Percentiles rank a stretch among this genome's conserved stretches.
These are phyloP conservation scores for Eurytoma californica DNA, from an alignment of 2,888 invertebrate genomes.

Conservation along the genomic window DNA sequence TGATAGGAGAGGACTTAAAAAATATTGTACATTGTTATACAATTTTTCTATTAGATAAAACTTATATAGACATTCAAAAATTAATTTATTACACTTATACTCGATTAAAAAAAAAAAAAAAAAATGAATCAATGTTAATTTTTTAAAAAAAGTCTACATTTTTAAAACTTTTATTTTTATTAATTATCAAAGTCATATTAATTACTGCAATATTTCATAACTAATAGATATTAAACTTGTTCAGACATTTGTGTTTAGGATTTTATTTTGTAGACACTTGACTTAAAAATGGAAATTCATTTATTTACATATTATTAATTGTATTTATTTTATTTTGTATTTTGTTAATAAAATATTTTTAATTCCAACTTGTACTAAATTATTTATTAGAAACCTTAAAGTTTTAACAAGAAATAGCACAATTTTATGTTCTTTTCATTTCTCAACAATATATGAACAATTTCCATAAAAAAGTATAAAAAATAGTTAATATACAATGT, in stretches of 20 bases:
- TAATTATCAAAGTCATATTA: neutral
- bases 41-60: neutral
- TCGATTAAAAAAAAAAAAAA: neutral
- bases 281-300: constrained; percentile 3
- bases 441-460: neutral
- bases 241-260: neutral
- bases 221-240: neutral
- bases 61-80: neutral
- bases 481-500: constrained; percentile 6
- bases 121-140: no score
- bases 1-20: neutral
- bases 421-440: neutral
- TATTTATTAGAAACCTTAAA: constrained; percentile 42
- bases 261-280: neutral
- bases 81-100: neutral
- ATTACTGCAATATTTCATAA: neutral
- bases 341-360: constrained; percentile 54
- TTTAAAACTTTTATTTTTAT: no score
- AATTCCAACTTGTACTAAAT: neutral
- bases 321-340: constrained; percentile 53
- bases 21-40: neutral
- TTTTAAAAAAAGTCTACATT: no score
- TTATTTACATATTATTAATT: constrained; percentile 33
- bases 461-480: neutral
- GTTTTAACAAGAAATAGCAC: neutral